Evolutionary conservation across 2,888 invertebrate genomes (phyloP).

Genomic region (Eupithecia tripunctaria): DNA sequence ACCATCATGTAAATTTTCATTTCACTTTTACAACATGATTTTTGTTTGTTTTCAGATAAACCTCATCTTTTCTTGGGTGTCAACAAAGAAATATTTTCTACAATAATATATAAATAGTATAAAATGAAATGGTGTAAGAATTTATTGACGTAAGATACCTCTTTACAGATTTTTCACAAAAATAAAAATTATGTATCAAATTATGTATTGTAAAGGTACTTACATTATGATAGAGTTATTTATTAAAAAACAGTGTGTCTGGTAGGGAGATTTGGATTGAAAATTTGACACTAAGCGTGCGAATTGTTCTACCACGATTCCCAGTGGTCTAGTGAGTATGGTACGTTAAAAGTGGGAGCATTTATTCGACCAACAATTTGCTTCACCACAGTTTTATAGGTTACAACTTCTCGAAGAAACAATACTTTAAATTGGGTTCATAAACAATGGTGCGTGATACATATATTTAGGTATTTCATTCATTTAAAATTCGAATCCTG

Average conservation of each 20-base stretch:
- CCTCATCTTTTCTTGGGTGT: constrained; percentile 25
- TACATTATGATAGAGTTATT: not conserved
- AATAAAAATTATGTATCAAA: constrained; percentile 19
- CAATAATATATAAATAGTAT: constrained; percentile 35
- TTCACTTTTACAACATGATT: not conserved
- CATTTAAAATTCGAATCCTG: not conserved
- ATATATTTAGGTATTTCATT: not conserved
- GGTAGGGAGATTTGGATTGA: not conserved
- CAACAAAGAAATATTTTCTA: constrained; percentile 40
- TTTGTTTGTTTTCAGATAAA: constrained; percentile 37
- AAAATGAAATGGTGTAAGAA: constrained; percentile 45
- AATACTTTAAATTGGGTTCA: not conserved
- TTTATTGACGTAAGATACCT: constrained; percentile 40
- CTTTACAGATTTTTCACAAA: constrained; percentile 28
- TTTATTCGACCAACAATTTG: not conserved
- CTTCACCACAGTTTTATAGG: not conserved
- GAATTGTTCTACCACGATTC: not conserved
- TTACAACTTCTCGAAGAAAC: not conserved
- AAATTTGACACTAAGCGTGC: not conserved
- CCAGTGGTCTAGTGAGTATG: not conserved
- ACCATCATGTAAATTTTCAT: not conserved
- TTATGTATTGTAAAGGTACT: not conserved
- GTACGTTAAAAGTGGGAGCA: not conserved
- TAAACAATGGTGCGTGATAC: not conserved
- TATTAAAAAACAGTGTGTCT: not conserved